Evolutionary conservation across 2,888 invertebrate genomes (phyloP).

Genomic region (Agriopis marginaria): DNA sequence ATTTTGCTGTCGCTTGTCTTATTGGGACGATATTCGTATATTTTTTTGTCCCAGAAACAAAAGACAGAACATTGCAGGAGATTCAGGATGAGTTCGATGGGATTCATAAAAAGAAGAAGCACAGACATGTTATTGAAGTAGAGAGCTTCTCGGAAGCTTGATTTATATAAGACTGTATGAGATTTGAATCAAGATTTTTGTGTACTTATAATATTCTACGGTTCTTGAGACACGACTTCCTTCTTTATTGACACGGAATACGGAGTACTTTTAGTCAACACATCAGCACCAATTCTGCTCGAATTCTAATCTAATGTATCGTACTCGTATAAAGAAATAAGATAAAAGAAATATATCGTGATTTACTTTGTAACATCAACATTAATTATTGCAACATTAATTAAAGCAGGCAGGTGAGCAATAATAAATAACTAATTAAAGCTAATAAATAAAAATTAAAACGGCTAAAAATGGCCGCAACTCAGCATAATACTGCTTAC

Average conservation of each 20-base stretch:
- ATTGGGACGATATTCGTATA: conserved; percentile 88
- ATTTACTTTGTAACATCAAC: too few relatives aligned
- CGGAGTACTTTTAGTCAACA: background rate
- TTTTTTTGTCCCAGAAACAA: conserved; percentile 90
- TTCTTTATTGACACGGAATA: background rate
- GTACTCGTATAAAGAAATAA: too few relatives aligned
- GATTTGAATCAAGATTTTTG: conserved; percentile 30
- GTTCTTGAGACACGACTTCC: background rate
- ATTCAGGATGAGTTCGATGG: conserved; percentile 85
- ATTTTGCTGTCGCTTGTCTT: conserved; percentile 88
- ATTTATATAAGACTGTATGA: conserved; percentile 46
- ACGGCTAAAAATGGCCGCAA: too few relatives aligned
- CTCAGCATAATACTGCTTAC: too few relatives aligned
- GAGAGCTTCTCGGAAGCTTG: conserved; percentile 70
- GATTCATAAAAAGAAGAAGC: conserved; percentile 72
- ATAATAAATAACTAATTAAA: too few relatives aligned
- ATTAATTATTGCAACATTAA: too few relatives aligned
- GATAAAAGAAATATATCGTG: too few relatives aligned
- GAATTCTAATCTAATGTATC: too few relatives aligned
- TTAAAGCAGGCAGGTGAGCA: too few relatives aligned
- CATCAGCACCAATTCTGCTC: background rate
- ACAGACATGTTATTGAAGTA: conserved; percentile 79
- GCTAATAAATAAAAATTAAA: too few relatives aligned
- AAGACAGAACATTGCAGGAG: conserved; percentile 84
- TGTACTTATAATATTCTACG: background rate